Conservation (phyloP, 2,888 invertebrate genomes). For the Tineola bisselliella region DNA sequence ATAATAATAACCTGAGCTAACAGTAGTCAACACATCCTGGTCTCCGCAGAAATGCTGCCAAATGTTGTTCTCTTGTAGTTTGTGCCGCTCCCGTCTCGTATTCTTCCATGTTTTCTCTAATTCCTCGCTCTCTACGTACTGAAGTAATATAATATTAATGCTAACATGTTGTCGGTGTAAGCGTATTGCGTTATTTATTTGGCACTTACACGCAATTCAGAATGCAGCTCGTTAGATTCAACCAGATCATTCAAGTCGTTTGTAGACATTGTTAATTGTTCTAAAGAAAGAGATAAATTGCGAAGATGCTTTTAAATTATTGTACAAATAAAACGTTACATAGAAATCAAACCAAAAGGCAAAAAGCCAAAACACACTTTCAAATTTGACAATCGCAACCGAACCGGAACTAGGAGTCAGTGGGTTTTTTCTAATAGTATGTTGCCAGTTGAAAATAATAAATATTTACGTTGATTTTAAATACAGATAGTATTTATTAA, state of each 20-base stretch:
- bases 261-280: no score
- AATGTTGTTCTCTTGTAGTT: constrained; percentile 46
- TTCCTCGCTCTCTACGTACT: constrained; percentile 21
- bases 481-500: no score
- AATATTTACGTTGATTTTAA: no score
- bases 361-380: not conserved
- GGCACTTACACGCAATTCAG: no score
- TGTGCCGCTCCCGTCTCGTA: constrained; percentile 41
- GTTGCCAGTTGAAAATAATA: not conserved
- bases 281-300: no score
- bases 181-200: no score
- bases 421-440: not conserved
- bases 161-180: no score
- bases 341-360: not conserved
- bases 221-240: no score
- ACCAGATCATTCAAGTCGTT: no score
- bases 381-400: not conserved
- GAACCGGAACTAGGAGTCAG: not conserved
- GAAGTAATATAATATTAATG: no score
- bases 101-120: constrained; percentile 45
- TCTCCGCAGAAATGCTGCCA: constrained; percentile 57
- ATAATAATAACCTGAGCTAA: constrained; percentile 33
- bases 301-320: not conserved
- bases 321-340: not conserved
- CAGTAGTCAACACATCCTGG: constrained; percentile 36